Percentiles rank a stretch among this genome's conserved stretches.
These are phyloP conservation scores for Amiota mariae DNA, from an alignment of 2,888 invertebrate genomes.

Conservation along the genomic window DNA sequence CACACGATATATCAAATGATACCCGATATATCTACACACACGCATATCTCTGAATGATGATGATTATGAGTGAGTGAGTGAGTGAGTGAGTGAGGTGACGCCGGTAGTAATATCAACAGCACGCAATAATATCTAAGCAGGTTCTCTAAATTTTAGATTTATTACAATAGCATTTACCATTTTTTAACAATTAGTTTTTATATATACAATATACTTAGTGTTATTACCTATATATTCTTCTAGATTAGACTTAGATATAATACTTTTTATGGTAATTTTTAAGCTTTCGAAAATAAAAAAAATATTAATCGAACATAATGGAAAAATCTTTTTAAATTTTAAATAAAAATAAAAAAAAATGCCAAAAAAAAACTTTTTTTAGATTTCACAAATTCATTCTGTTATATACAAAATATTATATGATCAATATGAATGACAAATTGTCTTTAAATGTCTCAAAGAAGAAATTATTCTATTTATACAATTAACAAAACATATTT, in stretches of 20 bases:
- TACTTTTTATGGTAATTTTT: not conserved
- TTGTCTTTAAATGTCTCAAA: too few relatives aligned
- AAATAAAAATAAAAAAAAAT: too few relatives aligned
- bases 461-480: too few relatives aligned
- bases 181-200: conserved; percentile 58
- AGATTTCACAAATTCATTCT: too few relatives aligned
- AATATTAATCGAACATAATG: not conserved
- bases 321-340: too few relatives aligned
- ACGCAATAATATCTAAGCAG: conserved; percentile 17
- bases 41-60: conserved; percentile 11
- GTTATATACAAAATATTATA: too few relatives aligned
- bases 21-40: conserved; percentile 42
- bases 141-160: conserved; percentile 55
- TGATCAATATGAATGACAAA: too few relatives aligned
- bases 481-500: too few relatives aligned
- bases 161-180: conserved; percentile 61
- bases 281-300: conserved; percentile 12
- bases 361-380: too few relatives aligned
- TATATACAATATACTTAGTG: not conserved
- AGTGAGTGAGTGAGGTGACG: conserved; percentile 29
- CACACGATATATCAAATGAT: conserved; percentile 15
- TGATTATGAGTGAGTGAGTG: conserved; percentile 25
- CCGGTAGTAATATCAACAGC: conserved; percentile 31
- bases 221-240: not conserved
- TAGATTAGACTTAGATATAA: conserved; percentile 7